These are phyloP conservation scores for Spheniscus humboldti DNA, from an alignment of 2,797 vertebrate species.

Conservation along the genomic window DNA sequence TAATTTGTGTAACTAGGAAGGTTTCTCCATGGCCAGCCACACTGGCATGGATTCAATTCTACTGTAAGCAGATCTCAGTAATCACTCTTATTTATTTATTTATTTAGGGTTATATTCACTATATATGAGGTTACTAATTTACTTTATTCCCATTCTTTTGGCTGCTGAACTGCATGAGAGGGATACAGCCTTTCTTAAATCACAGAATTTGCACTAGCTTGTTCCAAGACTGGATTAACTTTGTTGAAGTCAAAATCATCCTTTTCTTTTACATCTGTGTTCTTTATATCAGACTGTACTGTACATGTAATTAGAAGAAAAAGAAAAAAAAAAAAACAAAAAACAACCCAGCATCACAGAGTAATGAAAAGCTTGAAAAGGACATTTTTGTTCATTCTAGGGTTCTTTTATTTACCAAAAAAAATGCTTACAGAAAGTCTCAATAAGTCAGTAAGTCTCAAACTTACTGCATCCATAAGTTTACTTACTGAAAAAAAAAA, in stretches of 20 bases:
- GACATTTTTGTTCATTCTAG: neutral
- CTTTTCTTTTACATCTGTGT: neutral
- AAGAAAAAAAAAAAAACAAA: neutral
- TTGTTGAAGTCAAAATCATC: neutral
- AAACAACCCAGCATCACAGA: neutral
- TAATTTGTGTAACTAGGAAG: neutral
- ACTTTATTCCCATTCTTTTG: neutral
- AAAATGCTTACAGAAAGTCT: neutral
- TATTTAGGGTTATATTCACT: neutral
- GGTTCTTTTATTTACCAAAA: fast-evolving
- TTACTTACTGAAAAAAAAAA: neutral
- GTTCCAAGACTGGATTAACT: neutral
- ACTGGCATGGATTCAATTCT: neutral
- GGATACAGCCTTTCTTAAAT: neutral
- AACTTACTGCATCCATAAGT: neutral
- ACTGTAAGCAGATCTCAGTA: neutral
- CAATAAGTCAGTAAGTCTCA: neutral
- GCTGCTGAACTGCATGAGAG: neutral
- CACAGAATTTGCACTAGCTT: neutral
- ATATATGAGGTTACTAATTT: neutral
- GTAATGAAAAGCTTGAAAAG: neutral
- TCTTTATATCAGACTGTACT: neutral
- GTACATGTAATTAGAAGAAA: neutral
- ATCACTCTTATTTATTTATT: neutral
- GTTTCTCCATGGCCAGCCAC: neutral